phyloP scores from a whole-genome alignment of 2,888 invertebrate genomes.

The Loripinus fragilis region DNA sequence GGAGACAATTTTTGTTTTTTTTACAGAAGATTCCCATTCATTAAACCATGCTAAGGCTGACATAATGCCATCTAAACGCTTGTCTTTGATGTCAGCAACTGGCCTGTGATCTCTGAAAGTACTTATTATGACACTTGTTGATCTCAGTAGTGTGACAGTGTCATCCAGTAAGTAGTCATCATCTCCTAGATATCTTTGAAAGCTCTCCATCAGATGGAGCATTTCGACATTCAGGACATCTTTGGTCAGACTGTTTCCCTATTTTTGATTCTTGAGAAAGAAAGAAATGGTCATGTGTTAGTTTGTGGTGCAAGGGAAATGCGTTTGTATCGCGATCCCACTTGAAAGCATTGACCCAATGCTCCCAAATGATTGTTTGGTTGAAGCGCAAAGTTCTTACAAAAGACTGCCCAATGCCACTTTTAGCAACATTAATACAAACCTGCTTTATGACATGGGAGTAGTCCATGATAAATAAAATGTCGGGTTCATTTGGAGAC shows the following conservation, averaged over 20 bases:
- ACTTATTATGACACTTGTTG: conserved; percentile 23
- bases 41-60: conserved; percentile 15
- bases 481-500: conserved; percentile 20
- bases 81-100: conserved; percentile 20
- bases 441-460: conserved; percentile 21
- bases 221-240: conserved; percentile 4
- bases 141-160: conserved; percentile 9
- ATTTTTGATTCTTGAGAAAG: conserved; percentile 26
- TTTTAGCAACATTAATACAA: conserved; percentile 15
- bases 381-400: background rate
- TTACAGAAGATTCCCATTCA: conserved; percentile 21
- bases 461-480: conserved; percentile 20
- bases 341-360: conserved; percentile 24
- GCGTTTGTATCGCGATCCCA: conserved; percentile 26
- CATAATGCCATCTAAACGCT: conserved; percentile 5
- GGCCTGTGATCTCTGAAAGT: conserved; percentile 25
- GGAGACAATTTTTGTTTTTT: background rate
- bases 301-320: conserved; percentile 18
- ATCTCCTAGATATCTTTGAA: conserved; percentile 19
- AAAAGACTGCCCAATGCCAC: background rate
- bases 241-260: conserved; percentile 19
- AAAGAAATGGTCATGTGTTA: background rate
- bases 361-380: background rate
- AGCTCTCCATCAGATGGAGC: conserved; percentile 19
- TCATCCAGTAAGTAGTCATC: conserved; percentile 12